phyloP scores from a whole-genome alignment of 1,140 invertebrate species.

The Antheraea pernyi region DNA sequence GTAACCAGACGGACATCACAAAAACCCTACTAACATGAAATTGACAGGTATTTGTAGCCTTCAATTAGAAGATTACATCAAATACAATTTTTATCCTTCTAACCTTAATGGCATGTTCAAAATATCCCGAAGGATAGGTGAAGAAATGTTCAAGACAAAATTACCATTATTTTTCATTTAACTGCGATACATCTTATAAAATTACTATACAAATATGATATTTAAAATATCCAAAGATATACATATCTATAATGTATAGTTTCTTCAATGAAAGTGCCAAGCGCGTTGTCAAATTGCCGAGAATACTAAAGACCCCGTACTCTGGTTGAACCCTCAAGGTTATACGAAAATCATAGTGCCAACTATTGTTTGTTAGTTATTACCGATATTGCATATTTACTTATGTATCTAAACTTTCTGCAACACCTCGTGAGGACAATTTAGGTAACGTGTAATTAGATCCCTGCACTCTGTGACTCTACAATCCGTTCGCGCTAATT shows the following conservation, averaged over 20 bases:
- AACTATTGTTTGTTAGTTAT: slow-evolving; percentile 2
- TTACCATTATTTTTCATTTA: too few relatives aligned
- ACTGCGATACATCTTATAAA: too few relatives aligned
- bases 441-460: neutral
- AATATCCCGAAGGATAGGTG: too few relatives aligned
- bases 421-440: neutral
- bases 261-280: slow-evolving; percentile 14
- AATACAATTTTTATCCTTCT: too few relatives aligned
- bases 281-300: slow-evolving; percentile 9
- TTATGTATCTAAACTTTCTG: neutral
- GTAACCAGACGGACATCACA: too few relatives aligned
- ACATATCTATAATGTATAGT: neutral
- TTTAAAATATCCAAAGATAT: neutral
- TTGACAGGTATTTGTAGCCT: too few relatives aligned
- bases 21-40: too few relatives aligned
- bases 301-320: slow-evolving; percentile 21
- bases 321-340: slow-evolving; percentile 25
- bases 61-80: too few relatives aligned
- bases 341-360: slow-evolving; percentile 21
- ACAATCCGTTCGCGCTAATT: too few relatives aligned
- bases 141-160: too few relatives aligned
- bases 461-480: neutral
- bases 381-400: slow-evolving; percentile 5
- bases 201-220: neutral
- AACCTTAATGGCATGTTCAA: too few relatives aligned